Base-by-base conservation (phyloP, 1,140 invertebrate species). In the Araneus ventricosus region DNA sequence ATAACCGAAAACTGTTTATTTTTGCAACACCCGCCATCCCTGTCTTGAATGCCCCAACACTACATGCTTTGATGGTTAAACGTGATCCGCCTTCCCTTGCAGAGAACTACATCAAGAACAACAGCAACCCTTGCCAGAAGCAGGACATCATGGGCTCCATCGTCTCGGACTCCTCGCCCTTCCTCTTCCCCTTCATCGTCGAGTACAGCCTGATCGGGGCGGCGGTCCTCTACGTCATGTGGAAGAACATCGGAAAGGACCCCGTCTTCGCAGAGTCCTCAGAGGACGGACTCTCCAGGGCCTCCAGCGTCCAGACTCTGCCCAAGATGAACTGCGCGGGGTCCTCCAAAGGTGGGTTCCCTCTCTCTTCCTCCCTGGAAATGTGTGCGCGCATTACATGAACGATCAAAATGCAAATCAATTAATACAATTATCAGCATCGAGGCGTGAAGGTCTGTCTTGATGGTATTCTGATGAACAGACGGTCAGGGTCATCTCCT, bases 151-250 rank as follows among this genome's bases (percentile, higher is more conserved):
- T 95, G 94, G 94, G 94, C 20, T 98, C 97, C 24, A 98, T 99
- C 93, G 97, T 98, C 94, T 92, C 93, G 1, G 98, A 98, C 95
- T 97, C 98, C 4, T 98, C 98, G 7, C 98, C 98, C 1, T 99
- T 98, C 95, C 96, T 99, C 34, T 99, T 98, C 96, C 99, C 98
- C 1, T 99, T 99, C 95, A 99, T 99, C 94, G 98, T 99, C 94
- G 98, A 99, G 95, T 99, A 99, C 95, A 99, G 98, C 93, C 96
- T 99, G 79, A 99, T 99, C 95, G 98, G 98, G 30, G 99, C 99
- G 37, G 94, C 94, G 3, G 98, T 99, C 85, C 97, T 99, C 94
- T 99, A 99, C 95, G 98, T 99, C 75, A 99, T 99, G 97, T 99
- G 98, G 98, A 98, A 98, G 95, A 98, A 98, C 95, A 99, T 99